Percentiles rank a stretch among this genome's conserved stretches.
phyloP scores from a whole-genome alignment of 1,140 invertebrate genomes.

The Phymastichus coffea region DNA sequence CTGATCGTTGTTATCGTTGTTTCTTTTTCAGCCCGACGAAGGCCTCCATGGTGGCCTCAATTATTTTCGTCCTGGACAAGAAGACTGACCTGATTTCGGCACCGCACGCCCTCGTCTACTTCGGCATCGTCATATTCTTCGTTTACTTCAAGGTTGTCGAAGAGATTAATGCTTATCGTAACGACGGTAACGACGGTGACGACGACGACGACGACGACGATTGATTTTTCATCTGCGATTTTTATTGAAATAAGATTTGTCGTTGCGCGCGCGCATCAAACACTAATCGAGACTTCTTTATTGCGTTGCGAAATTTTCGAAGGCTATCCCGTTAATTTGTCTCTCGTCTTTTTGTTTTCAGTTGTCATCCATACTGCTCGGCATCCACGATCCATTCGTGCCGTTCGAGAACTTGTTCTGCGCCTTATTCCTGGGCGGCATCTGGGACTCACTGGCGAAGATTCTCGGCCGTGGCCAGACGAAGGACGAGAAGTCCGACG shows the following conservation, averaged over 20 bases:
- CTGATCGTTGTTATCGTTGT: neutral
- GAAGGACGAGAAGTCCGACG: conserved; percentile 75
- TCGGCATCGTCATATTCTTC: conserved; percentile 98
- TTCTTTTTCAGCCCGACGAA: conserved; percentile 84
- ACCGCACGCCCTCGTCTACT: conserved; percentile 94
- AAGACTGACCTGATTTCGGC: conserved; percentile 95
- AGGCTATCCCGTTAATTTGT: neutral
- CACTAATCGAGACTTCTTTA: too few relatives aligned
- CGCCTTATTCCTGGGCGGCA: conserved; percentile 94
- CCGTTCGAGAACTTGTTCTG: conserved; percentile 99
- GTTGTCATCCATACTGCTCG: conserved; percentile 91
- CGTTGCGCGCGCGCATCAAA: too few relatives aligned
- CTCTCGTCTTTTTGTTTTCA: conserved; percentile 47
- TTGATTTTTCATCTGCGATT: too few relatives aligned
- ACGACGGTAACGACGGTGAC: too few relatives aligned
- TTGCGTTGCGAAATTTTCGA: too few relatives aligned
- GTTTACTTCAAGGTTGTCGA: conserved; percentile 90
- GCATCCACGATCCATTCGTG: conserved; percentile 97
- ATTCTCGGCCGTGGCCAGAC: conserved; percentile 75
- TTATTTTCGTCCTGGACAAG: conserved; percentile 95
- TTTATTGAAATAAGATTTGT: neutral
- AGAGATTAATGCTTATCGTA: too few relatives aligned
- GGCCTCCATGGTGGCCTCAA: conserved; percentile 89
- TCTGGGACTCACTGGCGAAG: conserved; percentile 93
- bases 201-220: too few relatives aligned